Base-by-base conservation (phyloP, 2,113 vertebrate genomes). In the Thunnus thynnus region DNA sequence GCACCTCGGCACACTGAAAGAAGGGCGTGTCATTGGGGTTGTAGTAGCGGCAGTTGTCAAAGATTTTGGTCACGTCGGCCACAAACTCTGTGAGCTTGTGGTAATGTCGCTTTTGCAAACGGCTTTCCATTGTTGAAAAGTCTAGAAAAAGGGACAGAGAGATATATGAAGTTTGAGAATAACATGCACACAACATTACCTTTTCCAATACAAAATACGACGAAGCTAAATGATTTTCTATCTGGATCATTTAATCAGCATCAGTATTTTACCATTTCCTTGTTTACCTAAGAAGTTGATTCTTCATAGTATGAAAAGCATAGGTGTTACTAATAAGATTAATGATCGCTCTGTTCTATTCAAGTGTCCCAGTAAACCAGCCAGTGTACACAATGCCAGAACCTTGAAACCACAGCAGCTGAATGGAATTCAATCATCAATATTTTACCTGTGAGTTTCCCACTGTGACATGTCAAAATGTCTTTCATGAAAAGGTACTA, bases 31-130 rank as follows among this genome's bases (percentile, higher is more conserved):
- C 98, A 63, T 97, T 98, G 72, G 98, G 98, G 94, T 99, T 99
- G 96, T 99, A 99, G 86, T 99, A 99, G 95, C 98, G 98, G 94
- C 98, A 99, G 95, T 99, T 99, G 95, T 99, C 98, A 83, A 99
- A 99, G 93, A 99, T 98, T 99, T 99, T 99, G 98, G 98, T 99
- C 98, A 99, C 98, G 90, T 99, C 98, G 69, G 98, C 98, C 94
- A 99, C 98, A 86, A 99, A 99, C 94, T 99, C 98, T 0, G 98
- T 99, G 88, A 99, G 96, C 90, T 99, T 99, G 94, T 96, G 97
- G 94, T 99, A 99, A 93, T 97, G 98, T 60, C 98, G 96, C 62
- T 96, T 98, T 78, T 97, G 96, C 89, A 99, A 92, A 88, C 96
- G 95, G 71, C 97, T 97, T 69, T 99, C 98, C 97, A 99, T 99